Evolutionary conservation across 2,888 invertebrate species (phyloP), one percentile per base, ranked within the genome.

Genomic region (Pardosa pseudoannulata): DNA sequence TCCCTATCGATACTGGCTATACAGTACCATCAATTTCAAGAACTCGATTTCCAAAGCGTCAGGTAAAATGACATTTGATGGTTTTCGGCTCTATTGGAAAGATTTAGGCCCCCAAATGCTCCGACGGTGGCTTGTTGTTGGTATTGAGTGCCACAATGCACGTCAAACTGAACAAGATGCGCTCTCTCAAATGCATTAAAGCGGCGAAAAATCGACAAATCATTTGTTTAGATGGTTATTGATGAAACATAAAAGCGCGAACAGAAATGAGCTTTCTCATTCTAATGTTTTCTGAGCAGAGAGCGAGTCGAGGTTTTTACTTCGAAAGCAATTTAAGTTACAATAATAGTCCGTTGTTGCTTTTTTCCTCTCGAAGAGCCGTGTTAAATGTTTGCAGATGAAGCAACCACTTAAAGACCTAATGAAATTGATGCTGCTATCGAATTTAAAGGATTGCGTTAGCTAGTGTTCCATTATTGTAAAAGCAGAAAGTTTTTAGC

Each of bases 51-150:
- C 70, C 27, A 74, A 82, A 75, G 81, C 75, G 81, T 82, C 81
- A 82, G 81, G 81, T 82, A 68, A 82, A 82, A 82, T 82, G 81
- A 82, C 81, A 31, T 82, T 82, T 75, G 81, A 82, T 82, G 81
- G 81, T 82, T 29, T 68, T 71, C 36, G 74, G 74, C 65, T 71
- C 19, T 79, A 19, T 64, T 50, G 32, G 39, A 81, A 74, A 73
- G 73, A 81, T 81, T 56, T 67, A 64, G 72, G 67, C 23, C 23
- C 29, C 41, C 56, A 67, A 73, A 31, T 32, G 56, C 73, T 28
- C 65, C 71, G 65, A 41, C 68, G 67, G 19, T 56, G 56, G 74
- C 64, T 75, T 75, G 75, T 75, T 75, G 75, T 68, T 67, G 73
- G 56, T 56, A 41, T 68, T 9, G 50, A 39, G 36, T 68, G 74